Evolutionary conservation across 1,140 invertebrate genomes (phyloP).

Genomic region (Heliothis virescens): DNA sequence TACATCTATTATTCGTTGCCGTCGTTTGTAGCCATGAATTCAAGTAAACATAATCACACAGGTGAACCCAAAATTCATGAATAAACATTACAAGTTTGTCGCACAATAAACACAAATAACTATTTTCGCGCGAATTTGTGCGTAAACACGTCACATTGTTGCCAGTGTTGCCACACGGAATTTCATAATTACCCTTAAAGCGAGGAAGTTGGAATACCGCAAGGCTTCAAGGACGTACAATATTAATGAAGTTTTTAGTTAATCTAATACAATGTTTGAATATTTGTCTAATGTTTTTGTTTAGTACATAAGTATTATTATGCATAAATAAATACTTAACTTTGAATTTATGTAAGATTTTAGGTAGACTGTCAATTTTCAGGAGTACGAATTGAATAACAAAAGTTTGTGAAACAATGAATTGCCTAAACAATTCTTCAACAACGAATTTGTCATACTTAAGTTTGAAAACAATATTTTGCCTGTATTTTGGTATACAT

Average conservation of each 20-base stretch:
- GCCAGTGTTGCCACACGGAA: slow-evolving; percentile 10
- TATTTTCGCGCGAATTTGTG: neutral
- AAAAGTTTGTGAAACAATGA: too few species aligned
- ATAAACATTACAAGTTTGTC: neutral
- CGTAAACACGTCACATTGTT: neutral
- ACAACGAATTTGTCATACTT: too few species aligned
- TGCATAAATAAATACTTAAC: too few species aligned
- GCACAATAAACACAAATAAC: slow-evolving; percentile 14
- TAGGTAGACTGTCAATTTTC: too few species aligned
- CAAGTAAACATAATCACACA: neutral
- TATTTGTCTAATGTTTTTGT: neutral
- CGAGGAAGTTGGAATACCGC: neutral
- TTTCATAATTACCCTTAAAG: slow-evolving; percentile 30
- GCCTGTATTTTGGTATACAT: too few species aligned
- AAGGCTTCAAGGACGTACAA: neutral
- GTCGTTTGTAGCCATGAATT: too few species aligned
- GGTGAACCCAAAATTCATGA: neutral
- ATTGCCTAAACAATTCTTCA: too few species aligned
- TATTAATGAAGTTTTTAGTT: slow-evolving; percentile 28
- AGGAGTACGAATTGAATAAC: too few species aligned
- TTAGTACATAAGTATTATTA: too few species aligned
- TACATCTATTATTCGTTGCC: too few species aligned
- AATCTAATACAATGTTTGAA: slow-evolving; percentile 4
- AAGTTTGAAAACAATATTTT: too few species aligned
- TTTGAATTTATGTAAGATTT: too few species aligned